Evolutionary conservation across 2,113 vertebrate species (phyloP), one percentile per base, ranked within the genome.

Genomic region (Callopanchax toddi): DNA sequence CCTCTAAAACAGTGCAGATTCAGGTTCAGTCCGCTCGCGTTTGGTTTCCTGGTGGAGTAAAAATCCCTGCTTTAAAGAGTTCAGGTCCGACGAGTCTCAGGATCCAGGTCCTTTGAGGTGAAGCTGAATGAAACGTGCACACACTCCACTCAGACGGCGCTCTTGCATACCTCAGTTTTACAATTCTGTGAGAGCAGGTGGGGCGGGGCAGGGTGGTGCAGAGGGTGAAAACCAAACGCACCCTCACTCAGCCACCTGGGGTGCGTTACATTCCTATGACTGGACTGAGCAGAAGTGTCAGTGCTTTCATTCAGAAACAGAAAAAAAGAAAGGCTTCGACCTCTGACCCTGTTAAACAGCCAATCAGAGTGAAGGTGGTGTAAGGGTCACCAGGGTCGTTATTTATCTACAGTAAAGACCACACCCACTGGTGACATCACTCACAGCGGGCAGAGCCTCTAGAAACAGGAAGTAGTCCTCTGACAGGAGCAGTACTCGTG

Each of bases 241-340:
- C 66, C 45, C 15, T 17, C 37, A 3, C 64, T 4, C 20, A 26
- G 56, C 29, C 11, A 17, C 63, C 20, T 7, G 46, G 9, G 67
- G 62, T 32, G 55, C 1, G 45, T 78, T 81, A 82, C 81, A 84
- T 85, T 87, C 85, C 71, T 67, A 60, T 82, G 76, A 76, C 74
- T 68, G 63, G 57, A 54, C 61, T 45, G 74, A 59, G 61, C 56
- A 67, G 68, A 67, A 39, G 48, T 78, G 64, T 16, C 74, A 78
- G 72, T 77, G 77, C 68, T 63, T 58, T 54, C 20, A 68, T 17
- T 71, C 53, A 50, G 20, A 59, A 54, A 66, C 48, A 59, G 6
- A 53, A 50, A 37, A 26, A 70, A 32, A 49, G 34, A 23, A 26
- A 75, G 45, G 53, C 52, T 11, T 39, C 48, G 3, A 60, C 53